These are phyloP conservation scores for Caloenas nicobarica DNA, from an alignment of 2,113 vertebrate species.

Conservation along the genomic window DNA sequence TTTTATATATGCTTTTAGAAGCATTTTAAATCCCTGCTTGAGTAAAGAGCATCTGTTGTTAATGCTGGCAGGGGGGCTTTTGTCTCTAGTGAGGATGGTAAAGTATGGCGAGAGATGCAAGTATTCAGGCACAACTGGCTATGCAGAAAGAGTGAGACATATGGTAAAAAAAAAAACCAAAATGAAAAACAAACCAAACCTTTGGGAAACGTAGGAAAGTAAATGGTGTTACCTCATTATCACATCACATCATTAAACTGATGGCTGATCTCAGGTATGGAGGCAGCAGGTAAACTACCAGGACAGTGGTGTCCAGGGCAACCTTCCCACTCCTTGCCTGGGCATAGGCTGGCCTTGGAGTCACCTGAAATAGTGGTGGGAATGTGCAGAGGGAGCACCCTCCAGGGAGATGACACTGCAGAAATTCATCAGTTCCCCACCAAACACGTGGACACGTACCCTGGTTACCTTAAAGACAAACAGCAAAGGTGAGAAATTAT, in stretches of 20 bases:
- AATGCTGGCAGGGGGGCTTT: not conserved
- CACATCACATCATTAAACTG: not conserved
- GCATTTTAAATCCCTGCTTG: not conserved
- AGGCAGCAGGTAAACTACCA: not conserved
- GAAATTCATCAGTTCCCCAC: not conserved
- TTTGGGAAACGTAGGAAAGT: not conserved
- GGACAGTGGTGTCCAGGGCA: not conserved
- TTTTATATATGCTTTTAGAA: not conserved
- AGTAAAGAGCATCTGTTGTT: not conserved
- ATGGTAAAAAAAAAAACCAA: not conserved
- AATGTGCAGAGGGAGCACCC: not conserved
- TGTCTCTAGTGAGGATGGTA: not conserved
- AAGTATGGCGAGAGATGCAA: not conserved
- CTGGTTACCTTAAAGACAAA: not conserved
- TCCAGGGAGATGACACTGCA: not conserved
- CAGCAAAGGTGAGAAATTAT: fast-evolving
- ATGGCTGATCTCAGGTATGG: not conserved
- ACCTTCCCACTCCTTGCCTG: fast-evolving
- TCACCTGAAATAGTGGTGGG: not conserved
- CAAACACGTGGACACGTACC: not conserved
- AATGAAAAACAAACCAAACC: not conserved
- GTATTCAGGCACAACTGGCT: not conserved
- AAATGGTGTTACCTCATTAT: not conserved
- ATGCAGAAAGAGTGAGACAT: not conserved
- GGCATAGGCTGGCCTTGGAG: not conserved